Evolutionary conservation across 35 echinoderm and acorn worm species (phyloP), one percentile per base, ranked within the genome.

Genomic region (Apostichopus japonicus): DNA sequence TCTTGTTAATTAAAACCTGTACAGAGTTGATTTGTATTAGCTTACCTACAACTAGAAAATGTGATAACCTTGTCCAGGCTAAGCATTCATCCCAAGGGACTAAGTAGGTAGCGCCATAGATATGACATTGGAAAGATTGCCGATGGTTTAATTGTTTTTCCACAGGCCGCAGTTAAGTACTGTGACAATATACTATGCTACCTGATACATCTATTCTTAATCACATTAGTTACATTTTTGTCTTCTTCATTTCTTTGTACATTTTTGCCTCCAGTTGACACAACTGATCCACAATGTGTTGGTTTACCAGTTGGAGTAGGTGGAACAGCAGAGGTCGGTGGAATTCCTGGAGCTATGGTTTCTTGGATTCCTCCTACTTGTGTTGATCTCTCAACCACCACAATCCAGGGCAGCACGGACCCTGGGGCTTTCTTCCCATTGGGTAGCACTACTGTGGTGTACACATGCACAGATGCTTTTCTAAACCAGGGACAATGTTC

Each of bases 321-420:
- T 1, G 86, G 61, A 16, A 73, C 86, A 4, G 86, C 86, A 10
- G 86, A 89, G 86, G 53, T 89, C 11, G 86, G 86, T 53, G 86
- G 86, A 54, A 44, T 89, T 16, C 86, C 86, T 65, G 86, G 86
- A 25, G 51, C 94, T 78, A 55, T 79, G 53, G 81, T 92, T 23
- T 92, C 22, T n/a, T 95, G 94, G 94, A 86, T 57, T 44, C 23
- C 92, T 24, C 94, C 91, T 9, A 93, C 78, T 6, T 87, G 92
- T 23, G 77, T 55, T 63, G 94, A 95, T 83, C 88, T 93, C 24
- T 77, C 92, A 21, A 61, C 25, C 44, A 72, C 71, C 5, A 90
- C 77, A 53, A 56, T 95, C 10, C 89, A 54, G 23, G 22, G 56
- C 21, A 27, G 86, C 24, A 24, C 72, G 24, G 53, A 72, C 13